Base-by-base conservation (phyloP, 1,140 invertebrate species). In the Lepidotrigona ventralis region DNA sequence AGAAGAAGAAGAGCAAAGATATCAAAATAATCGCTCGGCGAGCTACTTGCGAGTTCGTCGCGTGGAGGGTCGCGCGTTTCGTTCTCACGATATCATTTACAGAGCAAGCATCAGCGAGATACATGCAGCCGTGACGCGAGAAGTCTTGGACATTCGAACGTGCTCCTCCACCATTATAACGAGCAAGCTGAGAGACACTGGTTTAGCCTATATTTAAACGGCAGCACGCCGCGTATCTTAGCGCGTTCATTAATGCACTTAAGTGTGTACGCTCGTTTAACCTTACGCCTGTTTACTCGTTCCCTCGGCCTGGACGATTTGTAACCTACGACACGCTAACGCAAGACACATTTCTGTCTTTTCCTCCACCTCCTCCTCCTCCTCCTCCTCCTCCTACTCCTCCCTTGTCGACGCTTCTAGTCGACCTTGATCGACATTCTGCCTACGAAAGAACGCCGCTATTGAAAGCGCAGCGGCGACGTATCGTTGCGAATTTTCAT, bases 171-270 rank as follows among this genome's bases (percentile, higher is more conserved):
- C 39, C 15, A 64, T 56, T 72, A 23, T n/a, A 72, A 79, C 51
- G 17, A 26, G 3, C 23, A 66, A 60, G 75, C 58, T 79, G 76
- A 83, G 81, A 79, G 66, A 83, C 76, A 83, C 76, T 79, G 81
- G 81, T 83, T 83, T 83, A 79, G 75, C 81, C 81, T 83, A 83
- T 79, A 83, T 83, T 83, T 83, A 79, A 83, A 83, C 81, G 76
- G 76, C 81, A 76, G 76, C 81, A 79, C 75, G 75, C 81, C 76
- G 76, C 69, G 81, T 83, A 83, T 83, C 68, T 83, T 78, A 71
- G 33, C 81, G 81, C 76, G 81, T 83, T 83, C 81, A 79, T 83
- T 83, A 83, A 83, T 83, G 76, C 81, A 39, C 81, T 83, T 83
- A 82, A 76, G 81, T 53, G 74, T 78, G 81, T 70, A 79, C 56